Evolutionary conservation across 2,113 vertebrate genomes (phyloP).

Genomic region (Meles meles): DNA sequence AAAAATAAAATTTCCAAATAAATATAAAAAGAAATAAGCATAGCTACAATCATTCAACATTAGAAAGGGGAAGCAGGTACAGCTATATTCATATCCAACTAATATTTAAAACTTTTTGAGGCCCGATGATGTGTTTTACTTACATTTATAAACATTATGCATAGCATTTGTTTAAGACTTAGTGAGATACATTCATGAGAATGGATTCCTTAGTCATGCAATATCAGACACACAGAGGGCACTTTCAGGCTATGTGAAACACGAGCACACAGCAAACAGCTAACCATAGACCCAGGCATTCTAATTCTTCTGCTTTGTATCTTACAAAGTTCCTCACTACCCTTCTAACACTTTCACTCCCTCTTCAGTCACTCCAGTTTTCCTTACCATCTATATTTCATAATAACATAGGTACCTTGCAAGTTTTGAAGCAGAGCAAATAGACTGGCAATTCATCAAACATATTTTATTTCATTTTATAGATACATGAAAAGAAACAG

Average conservation of each 20-base stretch:
- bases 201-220: background rate
- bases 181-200: background rate
- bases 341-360: background rate
- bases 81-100: background rate
- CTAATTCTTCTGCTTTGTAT: background rate
- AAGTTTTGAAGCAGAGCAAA: slow-evolving; percentile 66
- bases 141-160: background rate
- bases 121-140: background rate
- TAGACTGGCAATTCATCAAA: slow-evolving; percentile 53
- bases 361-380: background rate
- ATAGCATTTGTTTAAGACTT: background rate
- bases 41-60: background rate
- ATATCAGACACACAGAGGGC: background rate
- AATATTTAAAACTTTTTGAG: background rate
- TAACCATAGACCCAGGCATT: background rate
- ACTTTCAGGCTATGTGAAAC: background rate
- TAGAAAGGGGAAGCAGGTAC: background rate
- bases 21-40: background rate
- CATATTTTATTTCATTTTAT: slow-evolving; percentile 68
- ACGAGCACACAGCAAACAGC: background rate
- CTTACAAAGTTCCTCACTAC: background rate
- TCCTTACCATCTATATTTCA: slow-evolving; percentile 68
- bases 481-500: slow-evolving; percentile 70
- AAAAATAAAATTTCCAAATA: background rate
- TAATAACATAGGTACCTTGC: slow-evolving; percentile 47